Evolutionary conservation across 2,113 vertebrate species (phyloP).

Genomic region (Camelus dromedarius): DNA sequence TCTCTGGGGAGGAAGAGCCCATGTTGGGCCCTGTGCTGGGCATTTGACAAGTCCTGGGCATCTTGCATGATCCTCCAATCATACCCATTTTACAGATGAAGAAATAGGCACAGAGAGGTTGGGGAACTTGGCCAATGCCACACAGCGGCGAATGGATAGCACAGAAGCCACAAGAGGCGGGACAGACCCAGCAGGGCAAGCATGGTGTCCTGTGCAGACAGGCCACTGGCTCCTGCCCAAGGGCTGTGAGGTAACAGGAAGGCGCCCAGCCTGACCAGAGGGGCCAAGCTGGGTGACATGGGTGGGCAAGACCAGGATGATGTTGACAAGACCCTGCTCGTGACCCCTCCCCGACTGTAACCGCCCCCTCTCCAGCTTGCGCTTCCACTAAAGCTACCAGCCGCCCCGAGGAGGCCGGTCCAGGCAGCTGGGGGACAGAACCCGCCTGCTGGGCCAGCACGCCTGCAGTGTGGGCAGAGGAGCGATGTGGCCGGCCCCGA

Average conservation of each 20-base stretch:
- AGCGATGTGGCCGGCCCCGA: rapidly evolving
- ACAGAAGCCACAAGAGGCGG: not conserved
- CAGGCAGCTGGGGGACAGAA: not conserved
- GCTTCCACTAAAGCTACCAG: not conserved
- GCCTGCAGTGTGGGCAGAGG: not conserved
- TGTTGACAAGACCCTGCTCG: not conserved
- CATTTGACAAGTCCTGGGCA: no score
- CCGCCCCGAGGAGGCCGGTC: not conserved
- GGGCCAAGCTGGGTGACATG: not conserved
- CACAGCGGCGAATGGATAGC: no score
- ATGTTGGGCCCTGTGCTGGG: not conserved
- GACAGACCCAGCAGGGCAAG: no score
- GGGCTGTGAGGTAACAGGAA: not conserved
- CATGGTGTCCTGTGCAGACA: not conserved
- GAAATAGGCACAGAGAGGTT: not conserved
- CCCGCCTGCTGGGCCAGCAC: not conserved
- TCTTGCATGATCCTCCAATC: not conserved
- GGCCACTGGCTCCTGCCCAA: not conserved
- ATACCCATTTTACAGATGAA: not conserved
- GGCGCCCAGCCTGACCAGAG: not conserved
- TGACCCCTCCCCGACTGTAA: not conserved
- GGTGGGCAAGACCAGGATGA: not conserved
- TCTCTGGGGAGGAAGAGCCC: not conserved
- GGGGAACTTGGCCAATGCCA: not conserved
- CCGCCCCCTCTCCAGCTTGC: not conserved